Evolutionary conservation across 1,140 invertebrate genomes (phyloP), one percentile per base, ranked within the genome.

Genomic region (Drosophila arawakana): DNA sequence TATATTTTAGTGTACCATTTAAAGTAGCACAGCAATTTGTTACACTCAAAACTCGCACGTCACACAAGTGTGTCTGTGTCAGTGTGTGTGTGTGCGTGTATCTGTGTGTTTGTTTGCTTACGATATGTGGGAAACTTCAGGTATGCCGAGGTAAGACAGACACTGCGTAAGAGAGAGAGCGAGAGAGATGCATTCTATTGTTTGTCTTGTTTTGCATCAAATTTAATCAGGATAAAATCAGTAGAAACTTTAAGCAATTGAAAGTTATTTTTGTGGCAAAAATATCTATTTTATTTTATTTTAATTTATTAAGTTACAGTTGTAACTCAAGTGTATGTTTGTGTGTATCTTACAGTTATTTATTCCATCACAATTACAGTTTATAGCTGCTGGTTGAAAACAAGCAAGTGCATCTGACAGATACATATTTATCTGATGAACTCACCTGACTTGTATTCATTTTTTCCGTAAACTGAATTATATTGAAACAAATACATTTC

Each of bases 21-120:
- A 83, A 82, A 86, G 83, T 80, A 71, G 68, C 80, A 80, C 69
- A 80, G 59, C 81, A 81, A 84, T 84, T 84, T 84, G 81, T 84
- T 80, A 84, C 63, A 72, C 43, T 34, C 52, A 30, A 59, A 49
- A 13, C 60, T 46, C 68, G 10, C 57, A 41, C 34, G 44, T 67
- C 70, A 52, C 39, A 73, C 55, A 39, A 60, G 70, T 35, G 6
- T 37, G 4, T 41, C 35, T 41, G 9, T 54, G 34, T 18, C n/a
- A n/a, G n/a, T n/a, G 52, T 11, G 35, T 41, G 15, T 57, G 41
- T 55, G 34, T 55, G n/a, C 35, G 34, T 37, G 50, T 7, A 30
- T 50, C 11, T 50, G 13, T 37, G 21, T 49, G n/a, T 49, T 2
- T 73, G 62, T 72, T 66, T 58, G 35, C 50, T 65, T 57, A 50